Conservation (phyloP, 2,113 vertebrate genomes). For the Capreolus pygargus region DNA sequence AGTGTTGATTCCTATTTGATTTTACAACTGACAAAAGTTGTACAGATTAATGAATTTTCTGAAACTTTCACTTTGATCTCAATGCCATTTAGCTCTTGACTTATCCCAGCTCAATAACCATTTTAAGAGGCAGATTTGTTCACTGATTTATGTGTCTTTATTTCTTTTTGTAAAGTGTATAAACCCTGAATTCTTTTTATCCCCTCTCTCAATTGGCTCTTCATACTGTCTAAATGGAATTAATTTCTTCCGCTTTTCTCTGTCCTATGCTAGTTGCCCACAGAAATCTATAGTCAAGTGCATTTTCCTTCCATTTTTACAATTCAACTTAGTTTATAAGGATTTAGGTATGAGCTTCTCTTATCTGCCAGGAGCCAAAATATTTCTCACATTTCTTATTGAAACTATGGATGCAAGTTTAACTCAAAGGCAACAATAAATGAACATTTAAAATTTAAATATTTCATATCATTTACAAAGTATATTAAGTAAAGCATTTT, state of each 20-base stretch:
- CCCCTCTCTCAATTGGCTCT: conserved; percentile 54
- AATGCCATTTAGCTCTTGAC: background rate
- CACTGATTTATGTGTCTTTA: background rate
- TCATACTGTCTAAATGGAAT: conserved; percentile 70
- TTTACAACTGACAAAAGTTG: background rate
- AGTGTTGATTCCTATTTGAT: background rate
- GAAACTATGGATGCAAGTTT: conserved; percentile 4
- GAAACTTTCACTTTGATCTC: background rate
- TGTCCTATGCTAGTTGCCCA: conserved; percentile 19
- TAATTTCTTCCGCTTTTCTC: conserved; percentile 48
- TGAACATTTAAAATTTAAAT: conserved; percentile 63
- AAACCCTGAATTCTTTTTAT: conserved; percentile 58
- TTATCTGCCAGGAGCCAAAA: conserved; percentile 60
- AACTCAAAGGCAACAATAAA: conserved; percentile 44
- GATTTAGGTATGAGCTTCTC: conserved; percentile 59
- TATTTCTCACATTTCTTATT: conserved; percentile 42
- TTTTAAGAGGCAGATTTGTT: conserved; percentile 19
- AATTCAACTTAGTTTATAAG: background rate
- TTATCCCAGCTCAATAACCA: background rate
- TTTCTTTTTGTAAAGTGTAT: conserved; percentile 33
- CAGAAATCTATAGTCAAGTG: conserved; percentile 18
- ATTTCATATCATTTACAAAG: conserved; percentile 40
- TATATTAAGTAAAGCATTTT: conserved; percentile 6
- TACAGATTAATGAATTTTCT: conserved; percentile 13
- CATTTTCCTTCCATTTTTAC: background rate